Base-by-base conservation (phyloP, 2,113 vertebrate species). In the Orcinus orca region DNA sequence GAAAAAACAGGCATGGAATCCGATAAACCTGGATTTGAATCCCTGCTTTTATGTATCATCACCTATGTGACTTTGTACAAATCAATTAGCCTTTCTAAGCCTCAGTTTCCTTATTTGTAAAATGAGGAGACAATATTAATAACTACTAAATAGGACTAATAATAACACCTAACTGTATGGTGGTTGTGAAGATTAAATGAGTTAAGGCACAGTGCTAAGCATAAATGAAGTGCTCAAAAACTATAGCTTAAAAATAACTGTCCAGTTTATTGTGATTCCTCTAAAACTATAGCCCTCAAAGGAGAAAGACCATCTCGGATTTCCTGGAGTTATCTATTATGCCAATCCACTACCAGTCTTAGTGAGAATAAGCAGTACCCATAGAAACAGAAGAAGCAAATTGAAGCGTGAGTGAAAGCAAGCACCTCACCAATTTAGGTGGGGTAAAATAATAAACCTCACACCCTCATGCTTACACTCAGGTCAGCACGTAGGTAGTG, bases 401-500 rank as follows among this genome's bases (percentile, higher is more conserved):
- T 4, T 18, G 44, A 70, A 93, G 70, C 62, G 38, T 44, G 26
- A 88, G 77, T 60, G 79, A 96, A 83, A 91, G 73, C 50, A 88
- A 8, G 73, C 41, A 86, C 55, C 31, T 85, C n/a, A 84, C 80
- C 88, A 87, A 83, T 77, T 83, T 58, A 93, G 90, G 87, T 83
- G 68, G 83, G 18, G 93, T 53, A 41, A 88, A 85, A 89, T 26
- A 88, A 82, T 47, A 95, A 88, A 70, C 70, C 55, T 96, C 93
- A 95, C 76, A 77, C 36, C 73, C 93, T 96, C 17, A 14, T 31
- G 79, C 79, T 88, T 67, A 81, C 15, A n/a, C 86, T 90, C 77
- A 74, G 81, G 81, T 74, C 94, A 92, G 93, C 95, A 94, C 12
- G 23, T 89, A 96, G 79, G 63, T 71, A 74, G 76, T 90, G 67